Percentiles rank a stretch among this genome's conserved stretches.
phyloP scores from a whole-genome alignment of 2,113 vertebrate species.

The Scartelaos histophorus region DNA sequence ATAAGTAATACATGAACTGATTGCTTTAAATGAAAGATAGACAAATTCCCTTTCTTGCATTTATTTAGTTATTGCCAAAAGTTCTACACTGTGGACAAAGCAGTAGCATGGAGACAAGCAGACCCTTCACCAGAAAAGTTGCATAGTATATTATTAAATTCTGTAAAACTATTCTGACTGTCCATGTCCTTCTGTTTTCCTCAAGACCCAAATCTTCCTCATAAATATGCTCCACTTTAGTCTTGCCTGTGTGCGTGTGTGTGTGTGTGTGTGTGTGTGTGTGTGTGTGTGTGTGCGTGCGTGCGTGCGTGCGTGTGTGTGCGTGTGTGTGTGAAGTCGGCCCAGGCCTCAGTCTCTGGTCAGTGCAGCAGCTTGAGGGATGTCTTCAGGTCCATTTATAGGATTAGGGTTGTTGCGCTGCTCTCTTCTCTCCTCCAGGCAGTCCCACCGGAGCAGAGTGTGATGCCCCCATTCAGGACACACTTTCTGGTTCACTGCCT shows the following conservation, averaged over 20 bases:
- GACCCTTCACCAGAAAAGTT: too few species aligned
- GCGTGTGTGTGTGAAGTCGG: constrained; percentile 5
- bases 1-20: background rate
- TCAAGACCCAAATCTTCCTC: background rate
- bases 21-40: too few species aligned
- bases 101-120: too few species aligned
- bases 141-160: too few species aligned
- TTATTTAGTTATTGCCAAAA: too few species aligned
- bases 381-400: constrained; percentile 33
- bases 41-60: too few species aligned
- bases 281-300: constrained; percentile 13
- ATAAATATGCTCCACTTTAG: constrained; percentile 15
- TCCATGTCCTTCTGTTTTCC: background rate
- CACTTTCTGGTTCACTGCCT: constrained; percentile 1
- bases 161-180: background rate
- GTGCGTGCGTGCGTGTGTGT: constrained; percentile 13
- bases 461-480: constrained; percentile 9
- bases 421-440: constrained; percentile 10
- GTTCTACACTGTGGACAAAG: too few species aligned
- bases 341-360: constrained; percentile 35
- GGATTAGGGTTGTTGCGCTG: constrained; percentile 3
- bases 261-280: constrained; percentile 19
- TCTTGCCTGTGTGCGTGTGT: constrained; percentile 13
- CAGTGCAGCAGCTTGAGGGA: constrained; percentile 23
- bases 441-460: background rate